These are phyloP conservation scores for Salvator merianae DNA, from an alignment of 2,113 vertebrate genomes.

Conservation along the genomic window DNA sequence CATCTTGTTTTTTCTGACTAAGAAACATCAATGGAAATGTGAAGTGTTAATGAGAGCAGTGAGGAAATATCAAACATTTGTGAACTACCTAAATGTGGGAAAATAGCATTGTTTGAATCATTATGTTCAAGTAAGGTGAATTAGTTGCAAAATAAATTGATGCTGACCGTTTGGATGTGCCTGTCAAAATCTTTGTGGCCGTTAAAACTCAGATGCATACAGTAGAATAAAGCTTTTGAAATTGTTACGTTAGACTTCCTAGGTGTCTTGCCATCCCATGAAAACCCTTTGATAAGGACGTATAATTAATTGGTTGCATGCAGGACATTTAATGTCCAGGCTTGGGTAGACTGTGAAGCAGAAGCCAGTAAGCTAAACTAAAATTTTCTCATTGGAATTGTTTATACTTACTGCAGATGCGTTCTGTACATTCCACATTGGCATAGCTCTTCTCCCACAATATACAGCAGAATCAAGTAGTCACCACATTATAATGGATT, in stretches of 20 bases:
- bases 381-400: conserved; percentile 76
- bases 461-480: conserved; percentile 58
- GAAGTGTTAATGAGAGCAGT: background rate
- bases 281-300: conserved; percentile 37
- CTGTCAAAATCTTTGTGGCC: background rate
- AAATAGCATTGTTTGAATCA: background rate
- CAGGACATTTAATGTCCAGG: background rate
- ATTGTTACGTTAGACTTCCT: conserved; percentile 14
- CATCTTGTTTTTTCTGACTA: no score
- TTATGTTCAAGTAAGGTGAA: background rate
- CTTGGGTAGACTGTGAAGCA: conserved; percentile 20
- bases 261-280: conserved; percentile 28
- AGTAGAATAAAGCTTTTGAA: background rate
- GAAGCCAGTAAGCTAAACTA: conserved; percentile 45
- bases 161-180: background rate
- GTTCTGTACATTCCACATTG: conserved; percentile 65
- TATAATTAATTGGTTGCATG: background rate
- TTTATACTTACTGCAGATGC: conserved; percentile 75
- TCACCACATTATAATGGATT: conserved; percentile 74
- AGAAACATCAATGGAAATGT: background rate
- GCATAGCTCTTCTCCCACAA: conserved; percentile 40
- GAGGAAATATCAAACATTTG: background rate
- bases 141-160: background rate
- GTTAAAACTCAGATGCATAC: background rate
- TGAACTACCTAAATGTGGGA: background rate